phyloP scores from a whole-genome alignment of 2,888 invertebrate species.

The Ariolimax columbianus region DNA sequence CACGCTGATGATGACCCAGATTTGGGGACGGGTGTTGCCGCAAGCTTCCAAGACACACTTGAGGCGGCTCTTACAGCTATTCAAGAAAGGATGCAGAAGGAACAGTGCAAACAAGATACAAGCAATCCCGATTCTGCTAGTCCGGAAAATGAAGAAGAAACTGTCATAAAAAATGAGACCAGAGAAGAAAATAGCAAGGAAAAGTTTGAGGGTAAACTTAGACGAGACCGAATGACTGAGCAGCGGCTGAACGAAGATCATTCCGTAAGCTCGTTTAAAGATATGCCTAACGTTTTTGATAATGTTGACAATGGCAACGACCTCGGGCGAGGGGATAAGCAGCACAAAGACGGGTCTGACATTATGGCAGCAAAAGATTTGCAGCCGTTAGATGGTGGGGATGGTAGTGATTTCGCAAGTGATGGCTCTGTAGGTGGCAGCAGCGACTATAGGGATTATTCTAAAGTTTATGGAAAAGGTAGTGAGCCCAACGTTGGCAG shows the following conservation, averaged over 20 bases:
- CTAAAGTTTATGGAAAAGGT: constrained; percentile 7
- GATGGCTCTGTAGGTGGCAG: constrained; percentile 16
- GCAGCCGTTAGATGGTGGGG: neutral
- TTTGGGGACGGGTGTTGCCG: neutral
- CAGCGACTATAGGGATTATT: constrained; percentile 11
- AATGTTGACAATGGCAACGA: neutral
- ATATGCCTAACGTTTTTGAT: neutral
- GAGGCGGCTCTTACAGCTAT: constrained; percentile 28
- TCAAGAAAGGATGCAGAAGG: constrained; percentile 21
- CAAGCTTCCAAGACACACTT: constrained; percentile 7
- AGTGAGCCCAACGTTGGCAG: neutral
- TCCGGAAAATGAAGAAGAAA: neutral
- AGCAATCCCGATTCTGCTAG: neutral
- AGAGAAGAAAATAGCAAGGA: neutral
- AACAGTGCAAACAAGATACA: neutral
- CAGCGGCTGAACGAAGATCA: neutral
- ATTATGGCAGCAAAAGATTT: neutral
- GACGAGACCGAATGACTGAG: neutral
- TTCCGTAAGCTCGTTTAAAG: neutral
- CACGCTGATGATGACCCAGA: neutral
- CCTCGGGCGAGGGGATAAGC: neutral
- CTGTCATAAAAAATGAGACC: neutral
- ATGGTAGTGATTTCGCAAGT: neutral
- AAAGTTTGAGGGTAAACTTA: neutral
- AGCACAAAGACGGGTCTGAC: neutral